These are phyloP conservation scores for Platorchestia sp. DNA, from an alignment of 1,140 invertebrate genomes.

Conservation along the genomic window DNA sequence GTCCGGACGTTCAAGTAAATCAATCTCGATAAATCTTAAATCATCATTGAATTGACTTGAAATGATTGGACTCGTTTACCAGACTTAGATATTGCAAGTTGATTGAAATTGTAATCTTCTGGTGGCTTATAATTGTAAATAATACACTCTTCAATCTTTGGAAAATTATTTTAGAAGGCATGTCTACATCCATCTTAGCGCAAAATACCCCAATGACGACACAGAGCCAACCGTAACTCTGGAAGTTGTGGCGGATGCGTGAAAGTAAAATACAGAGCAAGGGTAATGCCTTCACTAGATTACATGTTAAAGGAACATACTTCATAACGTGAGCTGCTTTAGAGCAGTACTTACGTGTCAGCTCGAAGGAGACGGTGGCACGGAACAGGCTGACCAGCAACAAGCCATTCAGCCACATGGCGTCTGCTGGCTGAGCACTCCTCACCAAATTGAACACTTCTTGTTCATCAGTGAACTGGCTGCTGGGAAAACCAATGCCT, in stretches of 20 bases:
- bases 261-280: background rate
- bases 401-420: conserved; percentile 19
- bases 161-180: too few relatives aligned
- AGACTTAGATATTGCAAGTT: too few relatives aligned
- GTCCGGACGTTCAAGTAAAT: too few relatives aligned
- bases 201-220: too few relatives aligned
- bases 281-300: background rate
- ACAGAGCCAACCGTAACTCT: background rate
- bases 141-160: too few relatives aligned
- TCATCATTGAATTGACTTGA: too few relatives aligned
- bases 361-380: background rate
- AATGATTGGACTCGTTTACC: too few relatives aligned
- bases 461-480: background rate
- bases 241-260: background rate
- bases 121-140: too few relatives aligned
- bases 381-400: background rate
- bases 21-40: too few relatives aligned
- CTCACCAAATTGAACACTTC: background rate
- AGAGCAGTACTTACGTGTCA: background rate
- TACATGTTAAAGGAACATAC: background rate
- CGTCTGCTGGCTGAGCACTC: background rate
- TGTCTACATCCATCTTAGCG: background rate
- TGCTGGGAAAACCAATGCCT: background rate
- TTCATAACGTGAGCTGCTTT: background rate
- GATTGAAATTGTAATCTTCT: too few relatives aligned